These are phyloP conservation scores for Centrocercus urophasianus DNA, from an alignment of 2,113 vertebrate genomes.

Conservation along the genomic window DNA sequence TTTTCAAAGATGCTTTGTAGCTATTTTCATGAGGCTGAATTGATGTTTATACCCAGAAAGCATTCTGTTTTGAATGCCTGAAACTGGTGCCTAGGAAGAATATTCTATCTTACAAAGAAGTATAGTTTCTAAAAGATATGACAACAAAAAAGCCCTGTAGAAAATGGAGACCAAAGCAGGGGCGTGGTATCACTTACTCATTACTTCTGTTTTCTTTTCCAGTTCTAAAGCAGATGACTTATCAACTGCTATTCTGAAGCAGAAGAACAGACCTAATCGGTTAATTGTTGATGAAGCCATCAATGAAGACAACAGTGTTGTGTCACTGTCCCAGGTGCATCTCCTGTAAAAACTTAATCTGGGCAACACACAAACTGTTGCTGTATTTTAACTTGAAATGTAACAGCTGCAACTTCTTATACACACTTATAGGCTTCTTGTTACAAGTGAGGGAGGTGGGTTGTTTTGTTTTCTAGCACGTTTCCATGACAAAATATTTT, in stretches of 20 bases:
- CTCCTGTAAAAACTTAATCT: background rate
- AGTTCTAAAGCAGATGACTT: conserved; percentile 97
- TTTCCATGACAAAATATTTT: background rate
- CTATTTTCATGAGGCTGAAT: background rate
- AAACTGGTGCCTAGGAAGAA: too few relatives aligned
- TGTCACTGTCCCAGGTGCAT: conserved; percentile 95
- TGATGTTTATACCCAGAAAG: background rate
- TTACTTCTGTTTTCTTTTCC: conserved; percentile 1
- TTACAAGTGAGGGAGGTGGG: fast-evolving
- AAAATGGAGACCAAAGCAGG: background rate
- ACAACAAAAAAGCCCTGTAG: background rate
- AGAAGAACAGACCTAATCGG: conserved; percentile 97
- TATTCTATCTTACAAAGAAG: background rate
- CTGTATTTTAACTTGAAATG: background rate
- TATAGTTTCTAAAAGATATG: background rate
- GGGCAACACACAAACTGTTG: background rate
- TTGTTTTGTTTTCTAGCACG: background rate
- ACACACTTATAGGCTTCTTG: background rate
- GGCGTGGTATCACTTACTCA: background rate
- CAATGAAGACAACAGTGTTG: conserved; percentile 99
- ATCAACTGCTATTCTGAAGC: conserved; percentile 97
- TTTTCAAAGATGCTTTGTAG: background rate
- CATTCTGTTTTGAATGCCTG: background rate
- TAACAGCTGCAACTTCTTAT: background rate
- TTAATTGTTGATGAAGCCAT: conserved; percentile 98